phyloP scores from a whole-genome alignment of 2,888 invertebrate genomes.

The Parelbella ahira region DNA sequence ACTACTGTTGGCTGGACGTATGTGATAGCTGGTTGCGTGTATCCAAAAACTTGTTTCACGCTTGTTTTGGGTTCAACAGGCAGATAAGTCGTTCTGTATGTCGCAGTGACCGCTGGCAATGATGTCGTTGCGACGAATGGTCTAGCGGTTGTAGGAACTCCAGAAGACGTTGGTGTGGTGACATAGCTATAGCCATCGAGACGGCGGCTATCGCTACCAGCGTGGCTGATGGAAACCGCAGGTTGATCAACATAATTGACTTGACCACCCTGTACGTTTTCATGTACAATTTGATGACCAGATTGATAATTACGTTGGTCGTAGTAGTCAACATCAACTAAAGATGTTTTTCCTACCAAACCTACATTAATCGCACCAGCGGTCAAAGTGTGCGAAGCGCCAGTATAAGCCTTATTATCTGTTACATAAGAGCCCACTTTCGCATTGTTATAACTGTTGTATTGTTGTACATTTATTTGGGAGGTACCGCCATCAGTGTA shows the following conservation, averaged over 20 bases:
- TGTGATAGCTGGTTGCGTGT: conserved; percentile 64
- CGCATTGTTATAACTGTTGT: conserved; percentile 47
- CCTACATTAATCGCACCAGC: conserved; percentile 73
- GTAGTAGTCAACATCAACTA: conserved; percentile 57
- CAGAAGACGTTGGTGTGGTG: conserved; percentile 69
- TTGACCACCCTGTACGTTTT: conserved; percentile 40
- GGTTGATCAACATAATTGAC: conserved; percentile 53
- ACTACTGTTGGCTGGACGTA: conserved; percentile 61
- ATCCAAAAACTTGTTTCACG: conserved; percentile 67
- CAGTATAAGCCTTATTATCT: conserved; percentile 53
- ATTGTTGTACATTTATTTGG: conserved; percentile 33
- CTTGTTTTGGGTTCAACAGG: conserved; percentile 61
- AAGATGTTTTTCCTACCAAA: conserved; percentile 70
- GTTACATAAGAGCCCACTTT: conserved; percentile 57
- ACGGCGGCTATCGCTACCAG: conserved; percentile 59
- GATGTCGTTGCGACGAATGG: conserved; percentile 63
- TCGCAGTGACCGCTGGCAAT: conserved; percentile 41
- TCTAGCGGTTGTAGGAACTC: conserved; percentile 64
- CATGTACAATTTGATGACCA: conserved; percentile 28
- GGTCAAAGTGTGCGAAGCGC: conserved; percentile 63
- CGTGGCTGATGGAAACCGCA: conserved; percentile 61
- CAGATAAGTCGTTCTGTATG: conserved; percentile 63
- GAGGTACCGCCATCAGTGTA: conserved; percentile 35
- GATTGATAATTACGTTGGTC: conserved; percentile 46
- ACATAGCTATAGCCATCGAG: conserved; percentile 55